A percentile compares a stretch with the other conserved stretches of the same genome.
Conservation (phyloP, 2,113 vertebrate genomes). For the Varanus komodoensis region DNA sequence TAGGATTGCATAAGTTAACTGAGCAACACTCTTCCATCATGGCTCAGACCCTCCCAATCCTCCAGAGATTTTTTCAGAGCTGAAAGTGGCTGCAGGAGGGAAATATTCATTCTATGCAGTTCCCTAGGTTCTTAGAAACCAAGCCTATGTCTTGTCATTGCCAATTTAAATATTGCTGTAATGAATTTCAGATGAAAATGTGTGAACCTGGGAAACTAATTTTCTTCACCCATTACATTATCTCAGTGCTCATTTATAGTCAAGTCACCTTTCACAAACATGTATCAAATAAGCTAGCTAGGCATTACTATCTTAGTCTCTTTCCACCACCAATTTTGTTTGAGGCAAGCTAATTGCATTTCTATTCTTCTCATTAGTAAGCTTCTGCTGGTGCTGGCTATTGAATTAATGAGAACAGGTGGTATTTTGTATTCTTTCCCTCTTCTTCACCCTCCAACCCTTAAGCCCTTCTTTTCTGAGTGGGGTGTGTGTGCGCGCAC, state of each 20-base stretch:
- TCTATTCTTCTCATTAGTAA: slow-evolving; percentile 45
- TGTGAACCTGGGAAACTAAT: rapidly evolving
- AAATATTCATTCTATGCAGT: neutral
- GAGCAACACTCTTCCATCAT: too few relatives aligned
- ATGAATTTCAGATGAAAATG: neutral
- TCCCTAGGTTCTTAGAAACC: neutral
- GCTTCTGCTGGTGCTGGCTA: slow-evolving; percentile 29
- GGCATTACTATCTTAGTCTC: slow-evolving; percentile 30
- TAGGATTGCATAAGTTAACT: too few relatives aligned
- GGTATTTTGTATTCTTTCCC: slow-evolving; percentile 48
- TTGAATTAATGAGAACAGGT: slow-evolving; percentile 58
- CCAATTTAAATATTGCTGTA: neutral
- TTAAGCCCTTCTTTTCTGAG: slow-evolving; percentile 28
- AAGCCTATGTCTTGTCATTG: neutral
- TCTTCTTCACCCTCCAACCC: neutral
- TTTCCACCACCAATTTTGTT: neutral
- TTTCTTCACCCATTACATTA: neutral
- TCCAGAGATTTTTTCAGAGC: neutral
- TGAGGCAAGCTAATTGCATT: neutral
- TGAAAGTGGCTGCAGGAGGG: neutral
- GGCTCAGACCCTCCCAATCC: neutral
- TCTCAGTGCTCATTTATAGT: slow-evolving; percentile 5
- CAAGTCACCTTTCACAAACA: slow-evolving; percentile 21
- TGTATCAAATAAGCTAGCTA: slow-evolving; percentile 23
- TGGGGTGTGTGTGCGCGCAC: neutral